Percentiles rank a stretch among this genome's conserved stretches.
Evolutionary conservation across 2,797 vertebrate genomes (phyloP).

Genomic region (Rhynchotus rufescens): DNA sequence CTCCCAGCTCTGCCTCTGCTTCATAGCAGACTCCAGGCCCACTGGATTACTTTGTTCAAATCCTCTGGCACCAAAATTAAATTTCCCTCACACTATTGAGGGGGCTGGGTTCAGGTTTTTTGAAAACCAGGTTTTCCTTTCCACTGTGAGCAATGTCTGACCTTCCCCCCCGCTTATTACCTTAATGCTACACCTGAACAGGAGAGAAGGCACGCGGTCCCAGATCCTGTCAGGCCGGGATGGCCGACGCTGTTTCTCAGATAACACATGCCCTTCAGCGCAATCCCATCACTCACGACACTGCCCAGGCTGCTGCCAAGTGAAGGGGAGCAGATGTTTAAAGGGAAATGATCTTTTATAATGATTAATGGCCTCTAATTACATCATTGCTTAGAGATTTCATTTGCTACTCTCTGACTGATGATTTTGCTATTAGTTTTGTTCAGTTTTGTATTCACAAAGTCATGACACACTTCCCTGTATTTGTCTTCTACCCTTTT

Average conservation of each 20-base stretch:
- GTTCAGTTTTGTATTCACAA: neutral
- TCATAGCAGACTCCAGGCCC: neutral
- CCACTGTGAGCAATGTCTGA: neutral
- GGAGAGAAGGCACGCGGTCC: neutral
- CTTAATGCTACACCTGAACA: neutral
- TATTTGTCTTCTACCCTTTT: neutral
- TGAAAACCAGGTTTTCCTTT: neutral
- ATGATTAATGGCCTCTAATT: slow-evolving; percentile 71
- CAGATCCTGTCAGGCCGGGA: slow-evolving; percentile 15
- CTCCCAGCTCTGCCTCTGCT: accelerated
- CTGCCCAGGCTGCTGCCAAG: slow-evolving; percentile 60
- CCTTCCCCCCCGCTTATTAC: neutral
- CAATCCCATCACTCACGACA: slow-evolving; percentile 53
- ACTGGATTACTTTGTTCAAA: neutral
- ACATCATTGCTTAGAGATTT: slow-evolving; percentile 58
- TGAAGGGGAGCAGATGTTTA: slow-evolving; percentile 74
- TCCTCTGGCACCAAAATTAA: neutral
- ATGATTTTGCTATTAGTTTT: slow-evolving; percentile 35
- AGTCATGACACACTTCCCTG: neutral
- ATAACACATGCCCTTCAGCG: slow-evolving; percentile 52
- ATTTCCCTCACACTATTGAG: neutral
- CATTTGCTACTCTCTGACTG: slow-evolving; percentile 38
- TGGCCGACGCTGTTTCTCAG: slow-evolving; percentile 38
- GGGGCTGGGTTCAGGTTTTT: neutral
- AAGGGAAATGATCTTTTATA: slow-evolving; percentile 62